A percentile compares a stretch with the other conserved stretches of the same genome.
phyloP scores from a whole-genome alignment of 1,140 invertebrate species.

The Steinernema khuongi region DNA sequence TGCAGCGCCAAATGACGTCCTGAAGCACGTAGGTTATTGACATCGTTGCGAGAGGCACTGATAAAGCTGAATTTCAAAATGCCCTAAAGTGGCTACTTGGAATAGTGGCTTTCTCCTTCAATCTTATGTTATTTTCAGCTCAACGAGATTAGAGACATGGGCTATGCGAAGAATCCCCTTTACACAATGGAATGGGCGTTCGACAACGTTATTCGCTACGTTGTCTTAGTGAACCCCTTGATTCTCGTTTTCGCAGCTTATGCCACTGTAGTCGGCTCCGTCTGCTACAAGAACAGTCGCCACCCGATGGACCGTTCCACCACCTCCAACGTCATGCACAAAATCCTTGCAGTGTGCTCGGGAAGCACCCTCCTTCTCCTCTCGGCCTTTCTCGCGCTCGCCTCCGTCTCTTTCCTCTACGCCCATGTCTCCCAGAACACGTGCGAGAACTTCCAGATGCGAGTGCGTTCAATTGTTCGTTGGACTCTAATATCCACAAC shows the following conservation, averaged over 20 bases:
- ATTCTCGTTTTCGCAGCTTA: neutral
- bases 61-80: too few relatives aligned
- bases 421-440: neutral
- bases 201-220: neutral
- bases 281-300: conserved; percentile 6
- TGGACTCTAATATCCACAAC: neutral
- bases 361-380: neutral
- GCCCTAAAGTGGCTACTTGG: too few relatives aligned
- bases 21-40: too few relatives aligned
- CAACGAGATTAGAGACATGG: neutral
- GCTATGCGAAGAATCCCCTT: neutral
- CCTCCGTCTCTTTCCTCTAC: neutral
- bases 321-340: conserved; percentile 1
- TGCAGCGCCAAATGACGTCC: too few relatives aligned
- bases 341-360: neutral
- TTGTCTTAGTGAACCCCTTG: neutral
- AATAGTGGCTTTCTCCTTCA: too few relatives aligned
- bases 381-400: neutral
- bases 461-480: neutral
- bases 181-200: neutral
- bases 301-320: neutral
- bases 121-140: neutral
- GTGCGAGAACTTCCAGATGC: neutral
- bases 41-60: too few relatives aligned
- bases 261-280: conserved; percentile 1